These are phyloP conservation scores for Diuraphis noxia DNA, from an alignment of 1,140 invertebrate species.

Conservation along the genomic window DNA sequence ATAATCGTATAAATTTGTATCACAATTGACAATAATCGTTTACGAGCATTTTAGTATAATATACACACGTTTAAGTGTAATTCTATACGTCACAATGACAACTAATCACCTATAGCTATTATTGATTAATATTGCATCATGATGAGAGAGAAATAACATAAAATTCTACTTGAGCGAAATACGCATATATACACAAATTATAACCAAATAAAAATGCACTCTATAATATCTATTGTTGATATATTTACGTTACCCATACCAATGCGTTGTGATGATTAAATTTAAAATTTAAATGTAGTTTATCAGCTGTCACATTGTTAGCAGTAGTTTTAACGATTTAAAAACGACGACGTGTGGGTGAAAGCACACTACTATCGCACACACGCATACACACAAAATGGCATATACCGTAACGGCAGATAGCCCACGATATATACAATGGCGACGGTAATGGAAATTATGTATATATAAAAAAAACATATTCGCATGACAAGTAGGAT, in stretches of 20 bases:
- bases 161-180: neutral
- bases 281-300: slow-evolving; percentile 35
- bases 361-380: neutral
- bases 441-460: neutral
- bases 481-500: neutral
- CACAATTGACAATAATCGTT: neutral
- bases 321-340: slow-evolving; percentile 27
- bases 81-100: neutral
- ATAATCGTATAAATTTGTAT: neutral
- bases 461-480: neutral
- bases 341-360: slow-evolving; percentile 27
- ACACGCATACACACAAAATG: no score
- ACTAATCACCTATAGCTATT: neutral
- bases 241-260: neutral
- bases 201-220: neutral
- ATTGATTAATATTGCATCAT: neutral
- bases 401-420: neutral
- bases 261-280: slow-evolving; percentile 21
- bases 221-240: neutral
- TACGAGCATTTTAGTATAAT: neutral
- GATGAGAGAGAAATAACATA: neutral
- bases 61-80: no score
- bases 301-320: slow-evolving; percentile 31
- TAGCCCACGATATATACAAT: slow-evolving; percentile 17
- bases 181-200: neutral